phyloP scores from a whole-genome alignment of 1,140 invertebrate genomes.

The Achatina immaculata region DNA sequence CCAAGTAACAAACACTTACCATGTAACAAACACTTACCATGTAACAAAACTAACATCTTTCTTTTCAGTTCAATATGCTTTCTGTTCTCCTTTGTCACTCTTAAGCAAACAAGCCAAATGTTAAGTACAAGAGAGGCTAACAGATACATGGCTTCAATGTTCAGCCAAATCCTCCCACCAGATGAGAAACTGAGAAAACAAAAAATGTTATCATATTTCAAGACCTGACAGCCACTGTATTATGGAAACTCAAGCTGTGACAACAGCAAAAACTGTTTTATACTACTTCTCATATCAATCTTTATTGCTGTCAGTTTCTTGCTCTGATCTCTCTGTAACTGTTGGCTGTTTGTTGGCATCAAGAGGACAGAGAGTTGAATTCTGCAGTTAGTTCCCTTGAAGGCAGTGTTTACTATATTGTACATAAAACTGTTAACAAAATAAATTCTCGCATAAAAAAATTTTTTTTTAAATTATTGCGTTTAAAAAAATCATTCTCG shows the following conservation, averaged over 20 bases:
- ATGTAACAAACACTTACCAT: constrained; percentile 17
- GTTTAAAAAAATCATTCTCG: too few relatives aligned
- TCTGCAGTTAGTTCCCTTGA: not conserved
- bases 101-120: not conserved
- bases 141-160: not conserved
- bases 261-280: not conserved
- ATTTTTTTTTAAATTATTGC: not conserved
- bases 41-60: constrained; percentile 7
- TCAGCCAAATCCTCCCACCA: not conserved
- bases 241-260: not conserved
- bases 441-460: not conserved
- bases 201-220: not conserved
- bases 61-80: constrained; percentile 22
- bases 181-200: constrained; percentile 8
- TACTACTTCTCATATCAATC: not conserved
- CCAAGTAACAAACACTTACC: not conserved
- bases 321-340: not conserved
- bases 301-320: not conserved
- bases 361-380: not conserved
- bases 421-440: not conserved
- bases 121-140: constrained; percentile 6
- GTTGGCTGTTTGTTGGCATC: not conserved
- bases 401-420: not conserved
- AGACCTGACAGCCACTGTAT: not conserved
- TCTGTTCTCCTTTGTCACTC: not conserved